Evolutionary conservation across 1,140 invertebrate genomes (phyloP).

Genomic region (Pseudomyrmex flavicornis): DNA sequence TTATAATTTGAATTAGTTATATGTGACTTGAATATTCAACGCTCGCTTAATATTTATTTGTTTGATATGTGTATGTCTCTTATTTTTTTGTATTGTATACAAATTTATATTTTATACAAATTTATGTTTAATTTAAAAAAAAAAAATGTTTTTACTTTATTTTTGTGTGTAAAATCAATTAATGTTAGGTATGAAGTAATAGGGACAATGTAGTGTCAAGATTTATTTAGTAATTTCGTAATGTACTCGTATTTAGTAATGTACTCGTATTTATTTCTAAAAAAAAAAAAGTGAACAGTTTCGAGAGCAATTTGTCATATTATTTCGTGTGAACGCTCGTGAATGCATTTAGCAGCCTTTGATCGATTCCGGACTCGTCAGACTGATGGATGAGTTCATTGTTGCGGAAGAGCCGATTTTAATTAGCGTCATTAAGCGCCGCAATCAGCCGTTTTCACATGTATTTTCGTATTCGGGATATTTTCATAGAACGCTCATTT

Average conservation of each 20-base stretch:
- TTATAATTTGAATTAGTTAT: slow-evolving; percentile 1
- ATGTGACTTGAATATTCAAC: too few relatives aligned
- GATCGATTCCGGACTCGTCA: neutral
- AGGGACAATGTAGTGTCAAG: too few relatives aligned
- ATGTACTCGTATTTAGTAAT: too few relatives aligned
- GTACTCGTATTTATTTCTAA: neutral
- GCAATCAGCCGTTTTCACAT: slow-evolving; percentile 8
- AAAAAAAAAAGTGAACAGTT: neutral
- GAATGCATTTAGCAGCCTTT: neutral
- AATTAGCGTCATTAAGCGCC: slow-evolving; percentile 25
- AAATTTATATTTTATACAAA: neutral
- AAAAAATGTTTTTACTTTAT: neutral
- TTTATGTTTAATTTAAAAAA: neutral
- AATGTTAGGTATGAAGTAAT: neutral
- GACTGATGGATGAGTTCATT: neutral
- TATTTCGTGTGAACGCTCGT: neutral
- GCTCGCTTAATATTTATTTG: too few relatives aligned
- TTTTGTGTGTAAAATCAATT: neutral
- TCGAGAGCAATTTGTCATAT: neutral
- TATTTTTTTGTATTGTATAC: neutral
- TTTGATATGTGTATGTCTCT: too few relatives aligned
- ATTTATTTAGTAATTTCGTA: too few relatives aligned
- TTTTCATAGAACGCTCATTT: slow-evolving; percentile 36
- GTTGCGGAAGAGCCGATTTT: slow-evolving; percentile 36
- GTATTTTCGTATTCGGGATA: slow-evolving; percentile 28